Evolutionary conservation across 2,797 vertebrate species (phyloP), one percentile per base, ranked within the genome.

Genomic region (Rhabdophis nuchalis): DNA sequence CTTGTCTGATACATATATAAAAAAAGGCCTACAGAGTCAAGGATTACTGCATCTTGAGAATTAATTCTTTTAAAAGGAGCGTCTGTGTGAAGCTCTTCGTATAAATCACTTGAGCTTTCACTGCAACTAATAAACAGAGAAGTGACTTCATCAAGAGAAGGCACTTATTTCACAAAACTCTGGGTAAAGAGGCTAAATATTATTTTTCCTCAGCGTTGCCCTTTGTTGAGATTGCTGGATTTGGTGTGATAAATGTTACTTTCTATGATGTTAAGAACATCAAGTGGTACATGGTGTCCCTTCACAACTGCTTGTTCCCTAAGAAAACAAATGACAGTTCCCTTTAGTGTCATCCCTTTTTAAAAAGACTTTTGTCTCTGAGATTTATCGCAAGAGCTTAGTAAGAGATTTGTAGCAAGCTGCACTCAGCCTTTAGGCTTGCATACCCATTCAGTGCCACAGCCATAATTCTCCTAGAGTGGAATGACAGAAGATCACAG

Each of bases 371-470:
- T 94, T 97, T 95, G 92, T 96, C 89, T 85, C 85, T 0, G 82
- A 97, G 95, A 97, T 97, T 97, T 97, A 97, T 95, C 91, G 94
- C 91, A 95, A 92, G 94, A 97, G 95, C 95, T 95, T 96, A 96
- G 93, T 92, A 93, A 96, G 94, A 97, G 95, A 97, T 97, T 97
- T 97, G 97, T 96, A 95, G 95, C 96, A 96, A 96, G 94, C 93
- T 96, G 94, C 90, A 91, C 94, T 97, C 95, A 18, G 94, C 92
- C 96, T 97, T 95, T 95, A 97, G 96, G 93, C 94, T 96, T 95
- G 96, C 68, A 94, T 96, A 92, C 90, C 95, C 95, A 89, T 89
- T 96, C 95, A 89, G 61, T 95, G 93, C 90, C 93, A 96, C 41
- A 93, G 92, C 92, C 93, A 94, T 97, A 97, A 97, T 91, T 97